Percentiles rank a stretch among this genome's conserved stretches.
Evolutionary conservation across 2,888 invertebrate genomes (phyloP).

Genomic region (Smittia aterrima): DNA sequence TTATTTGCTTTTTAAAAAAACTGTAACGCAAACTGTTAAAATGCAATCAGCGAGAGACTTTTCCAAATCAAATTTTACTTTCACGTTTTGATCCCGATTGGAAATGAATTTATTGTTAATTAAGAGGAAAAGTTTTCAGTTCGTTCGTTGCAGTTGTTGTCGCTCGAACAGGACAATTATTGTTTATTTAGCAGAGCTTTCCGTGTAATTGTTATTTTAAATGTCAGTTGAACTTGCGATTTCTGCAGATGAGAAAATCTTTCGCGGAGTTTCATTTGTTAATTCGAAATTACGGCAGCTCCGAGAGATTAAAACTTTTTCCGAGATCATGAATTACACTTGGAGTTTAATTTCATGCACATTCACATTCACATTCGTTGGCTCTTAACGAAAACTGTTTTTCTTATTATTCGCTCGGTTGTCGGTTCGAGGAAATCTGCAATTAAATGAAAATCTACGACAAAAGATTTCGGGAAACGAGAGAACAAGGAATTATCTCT

Average conservation of each 20-base stretch:
- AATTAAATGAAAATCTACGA: no score
- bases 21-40: no score
- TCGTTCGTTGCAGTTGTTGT: no score
- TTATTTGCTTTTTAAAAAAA: no score
- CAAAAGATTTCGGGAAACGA: no score
- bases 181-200: slow-evolving; percentile 6
- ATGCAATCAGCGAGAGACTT: no score
- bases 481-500: no score
- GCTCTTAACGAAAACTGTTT: not conserved
- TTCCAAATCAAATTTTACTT: no score
- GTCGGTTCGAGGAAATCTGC: no score
- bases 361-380: not conserved
- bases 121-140: slow-evolving; percentile 21
- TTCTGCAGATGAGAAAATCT: no score
- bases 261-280: not conserved
- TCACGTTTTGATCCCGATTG: no score
- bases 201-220: slow-evolving; percentile 17
- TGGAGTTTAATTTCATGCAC: not conserved
- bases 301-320: not conserved
- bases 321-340: not conserved
- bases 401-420: not conserved
- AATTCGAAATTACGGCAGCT: not conserved
- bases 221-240: not conserved
- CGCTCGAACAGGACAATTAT: slow-evolving; percentile 5
- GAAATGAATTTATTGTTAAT: slow-evolving; percentile 21